Base-by-base conservation (phyloP, 1,140 invertebrate genomes). In the Drosophila rufa region DNA sequence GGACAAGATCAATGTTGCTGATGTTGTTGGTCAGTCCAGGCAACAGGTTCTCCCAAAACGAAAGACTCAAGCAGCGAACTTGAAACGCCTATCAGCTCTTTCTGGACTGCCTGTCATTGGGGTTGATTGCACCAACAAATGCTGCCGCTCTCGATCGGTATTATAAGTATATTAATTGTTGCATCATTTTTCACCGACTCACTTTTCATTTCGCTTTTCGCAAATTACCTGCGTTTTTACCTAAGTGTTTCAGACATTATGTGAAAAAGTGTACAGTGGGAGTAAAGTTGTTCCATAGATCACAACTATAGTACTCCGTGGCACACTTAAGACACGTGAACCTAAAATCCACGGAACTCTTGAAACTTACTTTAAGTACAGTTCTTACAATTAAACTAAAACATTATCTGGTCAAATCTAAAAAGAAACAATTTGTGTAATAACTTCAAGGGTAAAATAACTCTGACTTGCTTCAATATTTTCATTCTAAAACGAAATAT, bases 31-130 rank as follows among this genome's bases (percentile, higher is more conserved):
- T 66, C 84, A 84, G 64, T 64, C 42, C 50, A 12, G 46, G 51
- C 85, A 87, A 89, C 84, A 71, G 84, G 84, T 90, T 87, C 84
- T 86, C 46, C 78, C 62, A 75, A 84, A 84, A 79, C 77, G 77
- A 87, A 87, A 82, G 82, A 91, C 82, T 83, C 74, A 73, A 57
- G 66, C 87, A 91, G 62, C 86, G 82, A 91, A 91, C 86, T 91
- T 91, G 82, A 86, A 91, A 67, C 45, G 47, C 60, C 15, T 64
- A 61, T 51, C 61, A 48, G 46, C 53, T 71, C 43, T 71, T 62
- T 58, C 40, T 66, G 53, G 69, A 30, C 47, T 55, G 59, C 47
- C 71, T 70, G 74, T 75, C 75, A 85, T 82, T 67, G 57, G 53
- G 75, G 66, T 86, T 86, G 80, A 85, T 86, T 64, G 61, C 53